Conservation (phyloP, 1,140 invertebrate genomes). For the Drosophila ambigua region DNA sequence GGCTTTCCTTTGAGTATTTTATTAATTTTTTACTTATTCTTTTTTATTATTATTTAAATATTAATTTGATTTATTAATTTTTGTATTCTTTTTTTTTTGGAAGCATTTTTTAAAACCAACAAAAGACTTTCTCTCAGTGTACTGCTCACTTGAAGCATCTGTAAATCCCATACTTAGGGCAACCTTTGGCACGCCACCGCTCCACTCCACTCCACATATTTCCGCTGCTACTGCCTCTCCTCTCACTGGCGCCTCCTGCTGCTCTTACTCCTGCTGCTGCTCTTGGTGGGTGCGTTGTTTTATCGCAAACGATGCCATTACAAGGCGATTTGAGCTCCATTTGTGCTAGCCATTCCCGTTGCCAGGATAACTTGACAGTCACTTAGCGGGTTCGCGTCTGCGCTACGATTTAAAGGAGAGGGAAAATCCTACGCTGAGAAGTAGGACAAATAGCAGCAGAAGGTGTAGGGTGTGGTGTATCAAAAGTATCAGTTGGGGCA, state of each 20-base stretch:
- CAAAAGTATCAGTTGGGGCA: conserved; percentile 43
- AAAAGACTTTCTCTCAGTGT: conserved; percentile 12
- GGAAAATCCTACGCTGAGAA: no score
- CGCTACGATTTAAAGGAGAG: not conserved
- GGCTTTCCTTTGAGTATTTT: no score
- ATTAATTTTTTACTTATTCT: no score
- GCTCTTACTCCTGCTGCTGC: not conserved
- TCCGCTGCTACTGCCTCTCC: not conserved
- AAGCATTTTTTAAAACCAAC: not conserved
- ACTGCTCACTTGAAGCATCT: conserved; percentile 12
- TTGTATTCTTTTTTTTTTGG: no score
- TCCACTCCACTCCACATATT: not conserved
- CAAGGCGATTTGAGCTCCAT: conserved; percentile 66
- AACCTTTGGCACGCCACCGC: conserved; percentile 8
- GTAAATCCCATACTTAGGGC: conserved; percentile 36
- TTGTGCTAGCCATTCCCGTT: conserved; percentile 56
- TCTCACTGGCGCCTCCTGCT: not conserved
- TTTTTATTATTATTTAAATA: no score
- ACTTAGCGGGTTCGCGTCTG: conserved; percentile 50
- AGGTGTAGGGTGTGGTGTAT: conserved; percentile 32
- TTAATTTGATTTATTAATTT: no score
- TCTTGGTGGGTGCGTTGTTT: conserved; percentile 34
- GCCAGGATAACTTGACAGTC: conserved; percentile 66
- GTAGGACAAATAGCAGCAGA: conserved; percentile 7
- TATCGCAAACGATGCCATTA: conserved; percentile 62